Evolutionary conservation across 2,113 vertebrate species (phyloP).

Genomic region (Cardinalis cardinalis): DNA sequence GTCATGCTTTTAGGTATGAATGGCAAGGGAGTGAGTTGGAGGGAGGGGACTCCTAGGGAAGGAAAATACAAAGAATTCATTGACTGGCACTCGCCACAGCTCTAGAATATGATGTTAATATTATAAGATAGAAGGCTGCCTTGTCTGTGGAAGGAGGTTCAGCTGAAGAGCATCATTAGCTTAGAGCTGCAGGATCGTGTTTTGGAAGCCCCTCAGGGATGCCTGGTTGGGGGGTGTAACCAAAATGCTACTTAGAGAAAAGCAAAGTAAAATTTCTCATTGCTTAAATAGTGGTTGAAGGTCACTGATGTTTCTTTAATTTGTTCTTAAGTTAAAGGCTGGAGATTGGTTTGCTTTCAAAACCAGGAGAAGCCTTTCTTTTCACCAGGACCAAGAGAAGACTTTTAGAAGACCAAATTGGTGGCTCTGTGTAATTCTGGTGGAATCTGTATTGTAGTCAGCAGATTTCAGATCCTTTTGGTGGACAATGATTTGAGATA

Average conservation of each 20-base stretch:
- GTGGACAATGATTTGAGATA: not conserved
- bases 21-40: not conserved
- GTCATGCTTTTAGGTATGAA: not conserved
- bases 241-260: not conserved
- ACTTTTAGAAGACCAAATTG: not conserved
- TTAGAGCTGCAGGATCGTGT: not conserved
- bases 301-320: not conserved
- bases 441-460: not conserved
- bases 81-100: not conserved
- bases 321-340: not conserved
- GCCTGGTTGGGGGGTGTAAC: not conserved
- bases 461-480: not conserved
- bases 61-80: not conserved
- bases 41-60: not conserved
- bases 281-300: not conserved
- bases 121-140: not conserved
- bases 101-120: not conserved
- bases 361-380: not conserved
- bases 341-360: not conserved
- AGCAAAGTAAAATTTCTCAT: not conserved
- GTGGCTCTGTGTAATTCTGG: not conserved
- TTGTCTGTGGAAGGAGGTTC: not conserved
- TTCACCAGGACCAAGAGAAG: not conserved
- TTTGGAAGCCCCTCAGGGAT: not conserved
- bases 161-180: not conserved